A percentile compares a stretch with the other conserved stretches of the same genome.
phyloP scores from a whole-genome alignment of 2,797 vertebrate species.

The Octomys mimax region DNA sequence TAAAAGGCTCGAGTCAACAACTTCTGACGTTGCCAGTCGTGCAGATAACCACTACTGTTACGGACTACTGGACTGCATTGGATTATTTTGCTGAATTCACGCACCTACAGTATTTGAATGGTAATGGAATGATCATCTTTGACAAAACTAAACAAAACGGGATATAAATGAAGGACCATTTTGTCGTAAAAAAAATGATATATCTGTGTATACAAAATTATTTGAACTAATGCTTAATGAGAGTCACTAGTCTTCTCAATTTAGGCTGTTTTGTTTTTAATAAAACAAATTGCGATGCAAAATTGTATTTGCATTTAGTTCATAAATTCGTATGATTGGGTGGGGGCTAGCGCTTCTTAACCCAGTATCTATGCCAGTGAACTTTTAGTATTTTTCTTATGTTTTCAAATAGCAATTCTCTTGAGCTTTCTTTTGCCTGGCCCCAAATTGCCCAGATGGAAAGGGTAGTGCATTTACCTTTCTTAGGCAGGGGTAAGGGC shows the following conservation, averaged over 20 bases:
- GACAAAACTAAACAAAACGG: no score
- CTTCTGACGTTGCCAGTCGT: no score
- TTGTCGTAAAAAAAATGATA: no score
- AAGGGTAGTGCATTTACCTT: not conserved
- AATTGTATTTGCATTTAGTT: not conserved
- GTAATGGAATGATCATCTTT: no score
- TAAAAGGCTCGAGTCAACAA: no score
- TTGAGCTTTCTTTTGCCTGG: not conserved
- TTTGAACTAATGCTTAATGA: slow-evolving; percentile 17
- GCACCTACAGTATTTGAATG: no score
- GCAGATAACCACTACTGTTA: no score
- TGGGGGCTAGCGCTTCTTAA: not conserved
- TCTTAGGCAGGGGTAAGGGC: not conserved
- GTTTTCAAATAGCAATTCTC: slow-evolving; percentile 8
- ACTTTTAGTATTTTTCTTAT: not conserved
- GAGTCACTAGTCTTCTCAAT: not conserved
- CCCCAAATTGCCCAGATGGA: not conserved
- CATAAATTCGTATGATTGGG: not conserved
- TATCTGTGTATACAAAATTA: not conserved
- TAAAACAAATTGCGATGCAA: not conserved
- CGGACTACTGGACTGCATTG: no score
- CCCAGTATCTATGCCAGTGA: not conserved
- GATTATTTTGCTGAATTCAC: no score
- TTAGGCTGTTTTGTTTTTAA: not conserved
- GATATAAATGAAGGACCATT: no score